Conservation (phyloP, 2,113 vertebrate genomes). For the Tychaedon coryphoeus region DNA sequence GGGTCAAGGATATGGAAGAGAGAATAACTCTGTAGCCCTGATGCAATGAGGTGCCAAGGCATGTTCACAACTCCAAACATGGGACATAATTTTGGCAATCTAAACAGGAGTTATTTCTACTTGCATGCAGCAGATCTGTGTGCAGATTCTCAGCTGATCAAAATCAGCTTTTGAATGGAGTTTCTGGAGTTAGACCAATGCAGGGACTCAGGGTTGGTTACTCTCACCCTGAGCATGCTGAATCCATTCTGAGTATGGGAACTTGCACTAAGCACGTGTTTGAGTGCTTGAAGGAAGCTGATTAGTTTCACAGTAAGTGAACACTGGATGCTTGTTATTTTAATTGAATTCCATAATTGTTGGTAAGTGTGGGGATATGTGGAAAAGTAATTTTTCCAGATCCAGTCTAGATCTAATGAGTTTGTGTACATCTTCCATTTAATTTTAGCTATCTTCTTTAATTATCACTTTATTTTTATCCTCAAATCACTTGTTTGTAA, state of each 20-base stretch:
- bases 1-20: neutral
- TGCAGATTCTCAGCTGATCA: neutral
- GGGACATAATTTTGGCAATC: neutral
- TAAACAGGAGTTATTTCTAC: neutral
- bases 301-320: neutral
- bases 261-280: neutral
- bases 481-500: neutral
- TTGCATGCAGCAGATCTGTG: neutral
- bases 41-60: neutral
- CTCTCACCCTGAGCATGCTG: accelerated
- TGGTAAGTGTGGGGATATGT: neutral
- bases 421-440: neutral
- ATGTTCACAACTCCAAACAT: neutral
- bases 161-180: neutral
- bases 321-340: neutral
- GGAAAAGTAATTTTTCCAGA: neutral
- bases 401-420: neutral
- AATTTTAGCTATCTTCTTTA: constrained; percentile 25
- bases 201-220: neutral
- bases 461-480: neutral
- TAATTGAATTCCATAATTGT: constrained; percentile 5
- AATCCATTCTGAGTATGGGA: neutral
- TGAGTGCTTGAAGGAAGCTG: neutral
- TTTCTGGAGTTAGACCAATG: neutral
- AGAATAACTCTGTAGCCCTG: neutral